Percentiles rank a stretch among this genome's conserved stretches.
These are phyloP conservation scores for Hippocampus kuda DNA, from an alignment of 2,797 vertebrate species.

Conservation along the genomic window DNA sequence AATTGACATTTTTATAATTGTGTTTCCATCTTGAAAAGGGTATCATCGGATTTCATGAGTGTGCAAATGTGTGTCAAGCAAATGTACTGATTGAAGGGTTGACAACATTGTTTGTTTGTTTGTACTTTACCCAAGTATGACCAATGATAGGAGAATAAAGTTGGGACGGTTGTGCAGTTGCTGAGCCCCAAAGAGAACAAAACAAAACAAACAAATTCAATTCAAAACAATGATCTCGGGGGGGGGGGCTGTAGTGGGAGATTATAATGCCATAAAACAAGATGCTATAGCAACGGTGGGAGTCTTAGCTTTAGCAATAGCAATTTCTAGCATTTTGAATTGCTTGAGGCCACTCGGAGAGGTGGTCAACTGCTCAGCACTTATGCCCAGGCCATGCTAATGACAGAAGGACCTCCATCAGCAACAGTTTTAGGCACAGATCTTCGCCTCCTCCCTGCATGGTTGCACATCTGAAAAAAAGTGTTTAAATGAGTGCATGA, in stretches of 20 bases:
- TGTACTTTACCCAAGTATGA: conserved; percentile 13
- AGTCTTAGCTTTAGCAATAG: no score
- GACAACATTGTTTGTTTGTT: no score
- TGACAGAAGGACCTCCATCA: conserved; percentile 10
- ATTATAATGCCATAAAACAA: no score
- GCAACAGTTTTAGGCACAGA: conserved; percentile 9
- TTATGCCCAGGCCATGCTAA: conserved; percentile 30
- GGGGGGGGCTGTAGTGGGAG: no score
- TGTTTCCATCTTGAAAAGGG: no score
- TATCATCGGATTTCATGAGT: no score
- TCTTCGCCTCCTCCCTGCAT: conserved; percentile 10
- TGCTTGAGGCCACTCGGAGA: not conserved
- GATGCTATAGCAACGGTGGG: no score
- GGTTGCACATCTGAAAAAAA: conserved; percentile 18
- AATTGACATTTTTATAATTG: no score
- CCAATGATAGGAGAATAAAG: conserved; percentile 34
- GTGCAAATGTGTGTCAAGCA: no score
- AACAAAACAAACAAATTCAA: not conserved
- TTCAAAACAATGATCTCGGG: no score
- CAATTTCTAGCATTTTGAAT: no score
- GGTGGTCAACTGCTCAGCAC: conserved; percentile 12
- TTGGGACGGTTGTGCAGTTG: conserved; percentile 35
- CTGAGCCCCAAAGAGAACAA: conserved; percentile 17
- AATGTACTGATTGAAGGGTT: no score
- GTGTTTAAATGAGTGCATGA: not conserved